These are phyloP conservation scores for Dryobates pubescens DNA, from an alignment of 2,797 vertebrate genomes.

Conservation along the genomic window DNA sequence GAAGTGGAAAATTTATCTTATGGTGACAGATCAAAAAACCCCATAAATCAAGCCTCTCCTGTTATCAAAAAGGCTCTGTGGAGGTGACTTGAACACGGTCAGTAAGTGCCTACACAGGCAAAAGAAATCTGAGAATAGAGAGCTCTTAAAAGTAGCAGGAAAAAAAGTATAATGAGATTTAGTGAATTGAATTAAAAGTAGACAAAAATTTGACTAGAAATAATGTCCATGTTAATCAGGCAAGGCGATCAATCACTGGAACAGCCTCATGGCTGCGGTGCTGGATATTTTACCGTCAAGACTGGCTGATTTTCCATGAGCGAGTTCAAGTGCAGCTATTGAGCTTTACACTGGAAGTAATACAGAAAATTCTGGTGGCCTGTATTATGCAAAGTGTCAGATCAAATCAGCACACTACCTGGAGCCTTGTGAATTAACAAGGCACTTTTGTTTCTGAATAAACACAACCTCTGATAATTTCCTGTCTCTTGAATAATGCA, in stretches of 20 bases:
- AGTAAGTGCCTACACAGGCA: neutral
- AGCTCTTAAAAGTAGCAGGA: slow-evolving; percentile 12
- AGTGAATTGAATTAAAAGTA: slow-evolving; percentile 44
- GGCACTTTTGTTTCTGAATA: slow-evolving; percentile 47
- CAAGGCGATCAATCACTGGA: slow-evolving; percentile 49
- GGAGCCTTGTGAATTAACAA: slow-evolving; percentile 4
- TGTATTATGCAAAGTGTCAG: slow-evolving; percentile 36
- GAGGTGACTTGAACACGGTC: neutral
- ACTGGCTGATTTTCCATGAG: slow-evolving; percentile 3
- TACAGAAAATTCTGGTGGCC: neutral
- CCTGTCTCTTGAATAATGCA: slow-evolving; percentile 35
- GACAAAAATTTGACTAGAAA: slow-evolving; percentile 54
- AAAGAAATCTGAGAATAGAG: slow-evolving; percentile 1
- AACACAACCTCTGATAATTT: slow-evolving; percentile 26
- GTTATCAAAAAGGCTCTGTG: slow-evolving; percentile 13
- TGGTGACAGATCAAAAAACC: neutral
- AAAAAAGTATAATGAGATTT: slow-evolving; percentile 9
- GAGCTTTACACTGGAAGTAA: slow-evolving; percentile 54
- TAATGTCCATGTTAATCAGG: slow-evolving; percentile 14
- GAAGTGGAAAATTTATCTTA: neutral
- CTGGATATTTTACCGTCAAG: slow-evolving; percentile 5
- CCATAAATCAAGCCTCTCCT: neutral
- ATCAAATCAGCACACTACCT: slow-evolving; percentile 22
- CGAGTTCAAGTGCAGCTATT: slow-evolving; percentile 28
- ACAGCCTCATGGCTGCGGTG: slow-evolving; percentile 1